These are phyloP conservation scores for Latheticus oryzae DNA, from an alignment of 2,888 invertebrate species.

Conservation along the genomic window DNA sequence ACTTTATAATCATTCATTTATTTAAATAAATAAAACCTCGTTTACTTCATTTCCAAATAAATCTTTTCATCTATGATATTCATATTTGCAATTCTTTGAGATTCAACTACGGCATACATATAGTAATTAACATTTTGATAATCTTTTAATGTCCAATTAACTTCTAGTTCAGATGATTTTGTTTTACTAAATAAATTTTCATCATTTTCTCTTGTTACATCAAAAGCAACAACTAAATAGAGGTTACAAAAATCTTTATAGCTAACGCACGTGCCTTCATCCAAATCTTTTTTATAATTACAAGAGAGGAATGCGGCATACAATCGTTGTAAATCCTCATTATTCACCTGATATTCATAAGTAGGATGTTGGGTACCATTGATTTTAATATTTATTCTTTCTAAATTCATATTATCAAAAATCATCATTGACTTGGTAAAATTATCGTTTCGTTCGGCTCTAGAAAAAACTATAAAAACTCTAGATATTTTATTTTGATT, in stretches of 20 bases:
- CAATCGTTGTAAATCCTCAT: slow-evolving; percentile 5
- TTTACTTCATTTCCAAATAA: slow-evolving; percentile 2
- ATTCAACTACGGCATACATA: slow-evolving; percentile 2
- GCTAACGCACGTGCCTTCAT: slow-evolving; percentile 3
- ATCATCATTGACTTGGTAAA: no score
- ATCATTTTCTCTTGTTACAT: slow-evolving; percentile 1
- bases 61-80: slow-evolving; percentile 1
- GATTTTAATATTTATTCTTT: slow-evolving; percentile 2
- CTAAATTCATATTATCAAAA: no score
- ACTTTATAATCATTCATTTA: slow-evolving; percentile 2
- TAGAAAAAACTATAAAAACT: slow-evolving; percentile 3
- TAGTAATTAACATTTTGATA: slow-evolving; percentile 1
- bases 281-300: slow-evolving; percentile 2
- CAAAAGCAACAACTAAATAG: slow-evolving; percentile 2
- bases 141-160: slow-evolving; percentile 2
- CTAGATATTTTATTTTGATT: neutral
- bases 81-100: slow-evolving; percentile 2
- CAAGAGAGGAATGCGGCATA: slow-evolving; percentile 3
- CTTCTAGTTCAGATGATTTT: slow-evolving; percentile 2
- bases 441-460: no score
- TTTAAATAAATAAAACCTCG: slow-evolving; percentile 1
- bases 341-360: slow-evolving; percentile 8
- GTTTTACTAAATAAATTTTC: slow-evolving; percentile 2
- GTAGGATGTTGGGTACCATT: slow-evolving; percentile 4
- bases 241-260: slow-evolving; percentile 2